Base-by-base conservation (phyloP, 2,888 invertebrate genomes). In the Gibbula magus region DNA sequence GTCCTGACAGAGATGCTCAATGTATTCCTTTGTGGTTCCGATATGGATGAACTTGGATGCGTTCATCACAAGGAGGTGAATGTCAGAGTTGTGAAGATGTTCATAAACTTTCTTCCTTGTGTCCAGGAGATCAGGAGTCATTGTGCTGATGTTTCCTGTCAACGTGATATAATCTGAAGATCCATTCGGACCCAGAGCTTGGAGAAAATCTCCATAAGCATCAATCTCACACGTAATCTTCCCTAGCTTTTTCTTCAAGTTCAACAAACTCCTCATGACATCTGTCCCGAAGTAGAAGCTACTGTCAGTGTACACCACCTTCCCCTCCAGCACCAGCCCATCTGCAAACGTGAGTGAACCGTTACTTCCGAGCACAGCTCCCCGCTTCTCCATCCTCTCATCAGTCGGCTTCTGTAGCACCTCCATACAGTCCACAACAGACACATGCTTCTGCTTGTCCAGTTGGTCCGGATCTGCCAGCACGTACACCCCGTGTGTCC, bases 131-230 rank as follows among this genome's bases (percentile, higher is more conserved):
- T 85, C 86, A 35, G 86, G 77, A 0, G 90, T 88, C 10, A 88
- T 77, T 45, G 85, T 85, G 16, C 87, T 88, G 18, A 91, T 90
- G 82, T 92, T 92, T 53, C 87, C 84, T 13, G 88, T 87, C 75
- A 91, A 87, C 13, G 88, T 81, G 45, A 91, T 89, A 82, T 92
- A 93, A 20, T 87, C 87, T n/a, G 83, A 83, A 16, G 89, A 88
- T 4, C 93, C 89, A 16, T 83, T 74, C 10, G 84, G 82, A 16
- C 93, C 93, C 0, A 94, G 87, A 2, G 93, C 91, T 77, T 93
- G 93, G 18, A 94, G 88, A 84, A 94, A 93, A 85, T 94, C 93
- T 0, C 93, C 93, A 87, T 94, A 94, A 13, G 93, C 93, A 88
- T 93, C 93, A 75, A 94, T 91, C 89, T 94, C 94, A 88, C 92